Conservation (phyloP, 2,113 vertebrate genomes). For the Nyctibius bracteatus region DNA sequence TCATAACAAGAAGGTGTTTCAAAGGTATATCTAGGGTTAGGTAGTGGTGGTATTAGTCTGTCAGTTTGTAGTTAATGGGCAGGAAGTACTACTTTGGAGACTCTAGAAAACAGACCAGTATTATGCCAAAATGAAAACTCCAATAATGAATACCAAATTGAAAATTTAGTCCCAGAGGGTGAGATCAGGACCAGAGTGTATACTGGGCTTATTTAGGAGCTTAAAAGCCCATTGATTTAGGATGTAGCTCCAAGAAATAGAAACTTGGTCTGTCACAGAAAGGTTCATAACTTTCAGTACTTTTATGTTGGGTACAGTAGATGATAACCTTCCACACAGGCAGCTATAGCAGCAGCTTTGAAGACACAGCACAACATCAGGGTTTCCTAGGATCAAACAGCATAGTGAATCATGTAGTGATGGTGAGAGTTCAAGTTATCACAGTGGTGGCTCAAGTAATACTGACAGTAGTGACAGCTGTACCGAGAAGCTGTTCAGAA, state of each 20-base stretch:
- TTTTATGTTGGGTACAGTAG: neutral
- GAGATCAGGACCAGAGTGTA: neutral
- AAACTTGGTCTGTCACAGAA: neutral
- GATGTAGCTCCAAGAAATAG: neutral
- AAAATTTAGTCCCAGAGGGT: neutral
- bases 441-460: slow-evolving; percentile 23
- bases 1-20: neutral
- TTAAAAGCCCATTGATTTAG: neutral
- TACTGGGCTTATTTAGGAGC: neutral
- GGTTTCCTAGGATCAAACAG: slow-evolving; percentile 45
- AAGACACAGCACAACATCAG: slow-evolving; percentile 13
- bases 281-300: neutral
- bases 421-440: slow-evolving; percentile 15
- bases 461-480: neutral
- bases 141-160: neutral
- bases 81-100: neutral
- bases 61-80: neutral
- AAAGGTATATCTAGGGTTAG: neutral
- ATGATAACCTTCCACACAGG: neutral
- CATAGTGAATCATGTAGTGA: neutral
- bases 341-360: slow-evolving; percentile 27
- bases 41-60: neutral
- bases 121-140: neutral
- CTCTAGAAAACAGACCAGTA: neutral
- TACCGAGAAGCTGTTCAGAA: neutral